These are phyloP conservation scores for Aethes cnicana DNA, from an alignment of 2,888 invertebrate genomes.

Conservation along the genomic window DNA sequence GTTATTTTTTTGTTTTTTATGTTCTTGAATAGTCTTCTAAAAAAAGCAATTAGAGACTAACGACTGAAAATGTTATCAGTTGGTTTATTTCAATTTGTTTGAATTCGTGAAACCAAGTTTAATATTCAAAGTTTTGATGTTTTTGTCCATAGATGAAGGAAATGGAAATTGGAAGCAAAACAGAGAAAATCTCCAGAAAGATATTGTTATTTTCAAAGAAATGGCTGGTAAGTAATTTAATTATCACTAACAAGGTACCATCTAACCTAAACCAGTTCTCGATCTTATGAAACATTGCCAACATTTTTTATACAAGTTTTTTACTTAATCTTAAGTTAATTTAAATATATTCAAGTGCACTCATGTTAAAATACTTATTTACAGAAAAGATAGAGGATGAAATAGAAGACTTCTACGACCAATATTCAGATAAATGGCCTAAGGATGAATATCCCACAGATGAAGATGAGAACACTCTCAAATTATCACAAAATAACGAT, in stretches of 20 bases:
- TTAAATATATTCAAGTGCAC: no score
- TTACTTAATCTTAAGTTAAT: no score
- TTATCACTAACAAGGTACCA: no score
- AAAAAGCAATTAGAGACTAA: no score
- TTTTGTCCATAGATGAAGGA: slow-evolving; percentile 61
- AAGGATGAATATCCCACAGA: slow-evolving; percentile 48
- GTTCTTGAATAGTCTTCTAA: no score
- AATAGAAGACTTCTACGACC: slow-evolving; percentile 65
- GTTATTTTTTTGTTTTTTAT: no score
- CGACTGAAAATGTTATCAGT: no score
- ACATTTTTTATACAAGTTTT: no score
- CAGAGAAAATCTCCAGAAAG: slow-evolving; percentile 57
- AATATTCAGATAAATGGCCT: slow-evolving; percentile 56
- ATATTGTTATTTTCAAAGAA: slow-evolving; percentile 59
- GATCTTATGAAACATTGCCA: no score
- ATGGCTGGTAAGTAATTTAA: slow-evolving; percentile 63
- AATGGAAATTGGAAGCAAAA: slow-evolving; percentile 70
- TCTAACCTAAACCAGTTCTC: no score
- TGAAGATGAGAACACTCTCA: slow-evolving; percentile 35
- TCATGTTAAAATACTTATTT: slow-evolving; percentile 37
- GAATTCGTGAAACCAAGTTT: background rate
- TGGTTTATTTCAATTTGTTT: no score
- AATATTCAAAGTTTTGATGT: no score
- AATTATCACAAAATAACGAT: slow-evolving; percentile 36
- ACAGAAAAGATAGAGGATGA: slow-evolving; percentile 69